phyloP scores from a whole-genome alignment of 2,113 vertebrate species.

The Dascyllus trimaculatus region DNA sequence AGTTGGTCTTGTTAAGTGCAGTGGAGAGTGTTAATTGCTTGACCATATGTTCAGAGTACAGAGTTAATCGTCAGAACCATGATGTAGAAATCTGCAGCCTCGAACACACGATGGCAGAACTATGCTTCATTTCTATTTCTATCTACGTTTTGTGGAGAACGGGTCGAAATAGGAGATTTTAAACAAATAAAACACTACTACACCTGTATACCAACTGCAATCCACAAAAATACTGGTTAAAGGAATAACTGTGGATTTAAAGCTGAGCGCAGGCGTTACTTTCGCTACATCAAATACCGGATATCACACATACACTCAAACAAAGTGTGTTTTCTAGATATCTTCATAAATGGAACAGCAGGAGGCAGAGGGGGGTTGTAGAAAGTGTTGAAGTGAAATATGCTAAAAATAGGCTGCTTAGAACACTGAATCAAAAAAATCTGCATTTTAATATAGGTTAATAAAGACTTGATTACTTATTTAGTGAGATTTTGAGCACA shows the following conservation, averaged over 20 bases:
- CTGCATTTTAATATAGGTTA: background rate
- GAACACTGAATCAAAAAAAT: background rate
- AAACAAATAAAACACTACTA: background rate
- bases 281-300: background rate
- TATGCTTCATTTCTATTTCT: background rate
- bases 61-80: conserved; percentile 32
- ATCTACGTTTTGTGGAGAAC: background rate
- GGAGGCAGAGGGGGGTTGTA: background rate
- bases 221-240: background rate
- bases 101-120: background rate
- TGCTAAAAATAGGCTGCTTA: conserved; percentile 25
- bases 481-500: too few species aligned
- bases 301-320: background rate
- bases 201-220: too few species aligned
- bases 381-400: background rate
- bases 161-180: background rate
- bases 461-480: too few species aligned
- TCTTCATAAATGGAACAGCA: conserved; percentile 15
- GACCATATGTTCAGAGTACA: conserved; percentile 66
- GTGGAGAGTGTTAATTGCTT: conserved; percentile 59
- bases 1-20: conserved; percentile 63
- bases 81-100: conserved; percentile 4
- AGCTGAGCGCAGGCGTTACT: background rate
- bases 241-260: background rate
- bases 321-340: background rate